Evolutionary conservation across 2,888 invertebrate genomes (phyloP).

Genomic region (Papilio protenor): DNA sequence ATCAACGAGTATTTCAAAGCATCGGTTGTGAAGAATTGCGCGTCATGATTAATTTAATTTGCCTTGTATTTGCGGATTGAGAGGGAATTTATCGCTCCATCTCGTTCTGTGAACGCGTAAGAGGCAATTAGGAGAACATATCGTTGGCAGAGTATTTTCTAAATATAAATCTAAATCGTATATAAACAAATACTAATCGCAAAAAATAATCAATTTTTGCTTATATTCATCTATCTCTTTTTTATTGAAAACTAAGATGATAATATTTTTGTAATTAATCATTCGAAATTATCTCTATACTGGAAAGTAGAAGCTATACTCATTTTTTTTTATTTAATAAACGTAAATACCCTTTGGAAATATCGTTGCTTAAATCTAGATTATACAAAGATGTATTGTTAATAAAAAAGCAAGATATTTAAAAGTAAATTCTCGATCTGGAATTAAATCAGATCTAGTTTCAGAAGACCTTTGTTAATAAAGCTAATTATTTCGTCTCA

Average conservation of each 20-base stretch:
- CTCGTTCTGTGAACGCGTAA: slow-evolving; percentile 10
- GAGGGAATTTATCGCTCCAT: slow-evolving; percentile 9
- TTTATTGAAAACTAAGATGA: too few relatives aligned
- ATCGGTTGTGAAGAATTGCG: slow-evolving; percentile 9
- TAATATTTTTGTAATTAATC: neutral
- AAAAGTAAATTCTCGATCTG: neutral
- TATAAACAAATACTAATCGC: neutral
- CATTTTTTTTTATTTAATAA: neutral
- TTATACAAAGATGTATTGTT: neutral
- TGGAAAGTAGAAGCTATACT: too few relatives aligned
- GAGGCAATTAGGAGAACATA: slow-evolving; percentile 17
- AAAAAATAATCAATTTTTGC: neutral
- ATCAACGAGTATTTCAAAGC: slow-evolving; percentile 17
- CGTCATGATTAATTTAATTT: slow-evolving; percentile 19
- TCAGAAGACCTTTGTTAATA: slow-evolving; percentile 4
- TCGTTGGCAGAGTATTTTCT: neutral
- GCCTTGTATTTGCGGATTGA: slow-evolving; percentile 12
- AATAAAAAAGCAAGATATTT: neutral
- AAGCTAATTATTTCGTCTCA: slow-evolving; percentile 20
- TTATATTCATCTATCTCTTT: too few relatives aligned
- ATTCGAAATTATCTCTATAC: too few relatives aligned
- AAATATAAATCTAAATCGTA: neutral
- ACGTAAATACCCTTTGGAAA: too few relatives aligned
- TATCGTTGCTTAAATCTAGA: too few relatives aligned
- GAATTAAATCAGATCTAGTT: neutral